phyloP scores from a whole-genome alignment of 64 coral and sea anemone species.

The Orbicella faveolata region DNA sequence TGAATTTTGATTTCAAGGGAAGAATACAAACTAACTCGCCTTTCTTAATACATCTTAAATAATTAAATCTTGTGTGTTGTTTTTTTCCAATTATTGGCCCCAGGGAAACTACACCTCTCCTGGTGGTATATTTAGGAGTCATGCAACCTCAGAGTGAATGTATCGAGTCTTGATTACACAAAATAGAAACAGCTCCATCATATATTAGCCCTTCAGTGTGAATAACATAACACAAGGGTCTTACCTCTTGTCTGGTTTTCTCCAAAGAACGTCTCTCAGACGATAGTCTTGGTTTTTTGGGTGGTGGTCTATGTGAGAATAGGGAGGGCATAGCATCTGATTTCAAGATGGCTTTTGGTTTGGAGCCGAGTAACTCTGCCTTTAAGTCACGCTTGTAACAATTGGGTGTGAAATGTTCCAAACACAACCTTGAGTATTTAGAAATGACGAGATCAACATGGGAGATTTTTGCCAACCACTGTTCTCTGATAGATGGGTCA shows the following conservation, averaged over 20 bases:
- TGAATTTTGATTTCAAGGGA: too few relatives aligned
- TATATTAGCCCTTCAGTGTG: too few relatives aligned
- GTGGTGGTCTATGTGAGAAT: conserved; percentile 23
- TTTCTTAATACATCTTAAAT: too few relatives aligned
- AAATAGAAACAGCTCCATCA: too few relatives aligned
- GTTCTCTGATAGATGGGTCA: conserved; percentile 4
- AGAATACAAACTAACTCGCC: too few relatives aligned
- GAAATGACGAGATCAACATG: conserved; percentile 24
- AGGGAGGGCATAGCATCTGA: conserved; percentile 35
- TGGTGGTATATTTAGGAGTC: too few relatives aligned
- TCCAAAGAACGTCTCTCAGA: neutral
- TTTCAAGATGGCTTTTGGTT: conserved; percentile 19
- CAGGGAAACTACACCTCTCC: too few relatives aligned
- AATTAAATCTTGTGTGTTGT: too few relatives aligned
- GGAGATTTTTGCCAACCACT: conserved; percentile 40
- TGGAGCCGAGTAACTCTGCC: conserved; percentile 11
- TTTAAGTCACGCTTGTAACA: neutral
- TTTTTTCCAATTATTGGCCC: too few relatives aligned
- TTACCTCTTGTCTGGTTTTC: conserved; percentile 5
- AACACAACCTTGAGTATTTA: conserved; percentile 32
- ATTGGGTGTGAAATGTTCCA: neutral
- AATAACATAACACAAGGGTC: neutral
- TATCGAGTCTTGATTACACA: too few relatives aligned
- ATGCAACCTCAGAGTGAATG: too few relatives aligned
- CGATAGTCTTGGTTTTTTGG: neutral